A percentile compares a stretch with the other conserved stretches of the same genome.
Conservation (phyloP, 2,888 invertebrate genomes). For the Patella pellucida region DNA sequence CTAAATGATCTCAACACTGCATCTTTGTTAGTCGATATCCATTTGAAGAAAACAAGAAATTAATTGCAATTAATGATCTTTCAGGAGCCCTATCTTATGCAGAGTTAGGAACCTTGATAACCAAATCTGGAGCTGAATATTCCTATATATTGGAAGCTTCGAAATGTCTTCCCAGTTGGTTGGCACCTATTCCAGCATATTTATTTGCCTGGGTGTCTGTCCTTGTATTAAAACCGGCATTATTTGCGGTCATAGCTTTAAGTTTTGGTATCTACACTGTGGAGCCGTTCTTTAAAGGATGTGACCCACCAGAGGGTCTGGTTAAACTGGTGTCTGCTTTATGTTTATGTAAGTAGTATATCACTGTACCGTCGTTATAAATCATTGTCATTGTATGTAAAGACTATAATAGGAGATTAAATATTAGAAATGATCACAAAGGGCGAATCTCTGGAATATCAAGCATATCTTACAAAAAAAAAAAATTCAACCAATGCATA, state of each 20-base stretch:
- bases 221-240: conserved; percentile 69
- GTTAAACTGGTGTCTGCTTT: conserved; percentile 54
- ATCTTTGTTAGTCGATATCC: too few species aligned
- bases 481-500: too few species aligned
- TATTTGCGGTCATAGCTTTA: conserved; percentile 74
- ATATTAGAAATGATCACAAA: too few species aligned
- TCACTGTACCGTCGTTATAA: too few species aligned
- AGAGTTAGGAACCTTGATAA: conserved; percentile 85
- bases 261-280: conserved; percentile 66
- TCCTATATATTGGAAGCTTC: conserved; percentile 74
- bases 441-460: too few species aligned
- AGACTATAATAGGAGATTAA: too few species aligned
- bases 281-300: conserved; percentile 62
- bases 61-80: not conserved
- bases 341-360: conserved; percentile 55
- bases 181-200: conserved; percentile 73
- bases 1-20: too few species aligned
- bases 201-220: conserved; percentile 76
- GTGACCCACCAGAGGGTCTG: conserved; percentile 50
- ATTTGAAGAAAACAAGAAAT: too few species aligned
- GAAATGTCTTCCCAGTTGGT: conserved; percentile 40
- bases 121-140: conserved; percentile 86
- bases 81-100: conserved; percentile 85
- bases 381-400: too few species aligned
- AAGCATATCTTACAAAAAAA: too few species aligned